Evolutionary conservation across 2,113 vertebrate genomes (phyloP).

Genomic region (Paramisgurnus dabryanus): DNA sequence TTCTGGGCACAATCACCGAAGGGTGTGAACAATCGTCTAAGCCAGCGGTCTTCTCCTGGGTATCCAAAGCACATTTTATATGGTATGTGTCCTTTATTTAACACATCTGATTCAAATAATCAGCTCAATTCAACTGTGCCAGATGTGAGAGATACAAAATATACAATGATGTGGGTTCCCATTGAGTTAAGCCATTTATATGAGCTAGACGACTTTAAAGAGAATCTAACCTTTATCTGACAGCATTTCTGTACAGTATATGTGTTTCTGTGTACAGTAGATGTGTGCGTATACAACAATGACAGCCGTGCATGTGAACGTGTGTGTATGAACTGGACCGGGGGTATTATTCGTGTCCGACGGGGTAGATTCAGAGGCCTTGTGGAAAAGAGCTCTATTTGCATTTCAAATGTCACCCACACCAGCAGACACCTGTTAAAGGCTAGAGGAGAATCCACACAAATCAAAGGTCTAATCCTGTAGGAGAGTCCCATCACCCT

Average conservation of each 20-base stretch:
- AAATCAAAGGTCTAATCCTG: conserved; percentile 66
- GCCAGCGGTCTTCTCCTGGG: background rate
- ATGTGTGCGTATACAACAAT: conserved; percentile 14
- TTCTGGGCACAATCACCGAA: background rate
- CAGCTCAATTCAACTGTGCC: background rate
- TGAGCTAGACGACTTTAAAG: no score
- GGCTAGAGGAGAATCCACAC: conserved; percentile 52
- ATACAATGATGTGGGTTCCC: no score
- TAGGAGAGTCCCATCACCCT: conserved; percentile 54
- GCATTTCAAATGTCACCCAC: conserved; percentile 67
- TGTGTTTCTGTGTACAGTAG: conserved; percentile 8
- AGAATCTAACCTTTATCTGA: background rate
- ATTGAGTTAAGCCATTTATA: no score
- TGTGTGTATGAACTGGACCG: conserved; percentile 22
- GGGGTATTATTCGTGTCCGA: conserved; percentile 56
- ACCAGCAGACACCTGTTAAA: conserved; percentile 63
- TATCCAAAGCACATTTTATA: background rate
- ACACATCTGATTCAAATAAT: conserved; percentile 6
- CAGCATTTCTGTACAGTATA: conserved; percentile 9
- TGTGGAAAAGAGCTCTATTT: conserved; percentile 67
- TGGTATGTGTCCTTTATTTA: background rate
- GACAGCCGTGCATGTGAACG: background rate
- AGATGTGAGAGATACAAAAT: no score
- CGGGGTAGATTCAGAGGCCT: conserved; percentile 62
- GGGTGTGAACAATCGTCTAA: background rate